Base-by-base conservation (phyloP, 1,140 invertebrate species). In the Oryctes rhinoceros region DNA sequence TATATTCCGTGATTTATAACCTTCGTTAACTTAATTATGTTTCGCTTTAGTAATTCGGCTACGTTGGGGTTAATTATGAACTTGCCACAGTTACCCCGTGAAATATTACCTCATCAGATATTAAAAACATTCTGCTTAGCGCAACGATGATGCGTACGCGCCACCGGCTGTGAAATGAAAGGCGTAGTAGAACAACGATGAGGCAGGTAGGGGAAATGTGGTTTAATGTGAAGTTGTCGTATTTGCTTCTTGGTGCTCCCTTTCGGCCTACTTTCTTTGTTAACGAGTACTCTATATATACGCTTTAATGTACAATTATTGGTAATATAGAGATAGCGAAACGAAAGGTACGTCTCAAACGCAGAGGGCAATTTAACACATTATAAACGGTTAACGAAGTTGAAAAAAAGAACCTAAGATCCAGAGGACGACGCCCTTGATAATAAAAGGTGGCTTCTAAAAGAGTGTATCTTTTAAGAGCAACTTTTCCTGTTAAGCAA, bases 71-170 rank as follows among this genome's bases (percentile, higher is more conserved):
- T 71, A 71, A 71, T 71, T 71, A 71, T 71, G 65, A 71, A 71
- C 24, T 71, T 71, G 65, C 65, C 65, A 71, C 65, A 24, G 65
- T 71, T 71, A 71, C 65, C 39, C 65, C 65, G 65, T 71, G 65
- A 71, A 71, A 71, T 71, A 71, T 71, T 71, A 71, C 65, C 24
- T 71, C 65, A 71, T 71, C 65, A 71, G 65, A 71, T 71, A 71
- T 71, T 71, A 71, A 71, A 71, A 71, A 71, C 65, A 37, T 71
- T 71, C 65, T 71, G 65, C 65, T 71, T 37, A 37, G 65, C 65
- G 24, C 65, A 24, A 24, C 24, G 65, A 37, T 71, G 35, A 71
- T 71, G 65, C 35, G 20, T 24, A 24, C 18, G 53, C 53, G 53
- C 13, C 53, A 59, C 15, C 53, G 15, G 53, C 18, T 18, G 53